phyloP scores from a whole-genome alignment of 2,888 invertebrate species.

The Synergus laeviventris region DNA sequence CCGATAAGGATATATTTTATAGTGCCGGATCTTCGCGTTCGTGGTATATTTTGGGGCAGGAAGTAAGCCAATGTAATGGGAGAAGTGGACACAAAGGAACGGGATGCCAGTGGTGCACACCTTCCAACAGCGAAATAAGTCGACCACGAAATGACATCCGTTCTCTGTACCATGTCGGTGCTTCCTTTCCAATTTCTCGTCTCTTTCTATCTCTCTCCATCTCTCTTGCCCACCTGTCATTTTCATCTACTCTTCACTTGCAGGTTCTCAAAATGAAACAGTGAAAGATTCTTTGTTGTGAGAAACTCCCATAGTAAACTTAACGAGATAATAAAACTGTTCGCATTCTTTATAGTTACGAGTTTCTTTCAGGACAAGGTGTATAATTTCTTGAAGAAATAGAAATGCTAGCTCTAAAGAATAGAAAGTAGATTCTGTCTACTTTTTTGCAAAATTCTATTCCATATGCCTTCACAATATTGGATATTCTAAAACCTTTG shows the following conservation, averaged over 20 bases:
- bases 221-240: conserved; percentile 52
- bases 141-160: conserved; percentile 76
- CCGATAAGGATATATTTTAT: conserved; percentile 14
- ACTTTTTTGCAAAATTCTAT: not conserved
- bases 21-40: conserved; percentile 43
- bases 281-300: not conserved
- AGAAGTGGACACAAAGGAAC: conserved; percentile 68
- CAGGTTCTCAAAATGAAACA: conserved; percentile 3
- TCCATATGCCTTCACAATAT: not conserved
- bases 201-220: conserved; percentile 54
- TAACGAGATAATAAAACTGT: not conserved
- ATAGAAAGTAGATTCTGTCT: not conserved
- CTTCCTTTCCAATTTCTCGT: conserved; percentile 57
- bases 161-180: conserved; percentile 53
- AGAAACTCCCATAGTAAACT: not conserved
- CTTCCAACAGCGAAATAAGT: conserved; percentile 67
- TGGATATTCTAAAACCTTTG: not conserved
- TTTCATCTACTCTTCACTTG: conserved; percentile 36
- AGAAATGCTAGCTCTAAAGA: not conserved
- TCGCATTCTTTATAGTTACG: not conserved
- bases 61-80: conserved; percentile 66
- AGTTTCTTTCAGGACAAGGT: not conserved
- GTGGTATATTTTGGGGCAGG: conserved; percentile 60
- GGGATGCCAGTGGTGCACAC: conserved; percentile 56
- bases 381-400: not conserved